Base-by-base conservation (phyloP, 1,140 invertebrate genomes). In the Trachelipus rathkii region DNA sequence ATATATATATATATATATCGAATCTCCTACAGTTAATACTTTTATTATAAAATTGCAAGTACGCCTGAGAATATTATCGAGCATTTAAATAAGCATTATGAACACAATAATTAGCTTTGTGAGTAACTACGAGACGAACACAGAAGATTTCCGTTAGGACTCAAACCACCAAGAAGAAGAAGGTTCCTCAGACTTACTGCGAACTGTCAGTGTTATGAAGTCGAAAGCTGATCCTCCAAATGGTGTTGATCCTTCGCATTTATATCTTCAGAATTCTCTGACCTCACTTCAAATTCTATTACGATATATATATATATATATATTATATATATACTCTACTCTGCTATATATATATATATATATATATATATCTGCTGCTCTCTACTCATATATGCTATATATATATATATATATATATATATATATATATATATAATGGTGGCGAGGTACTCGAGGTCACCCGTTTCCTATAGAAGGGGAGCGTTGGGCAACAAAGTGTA, bases 211-310 rank as follows among this genome's bases (percentile, higher is more conserved):
- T 23, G 83, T 71, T 66, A 84, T 82, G 79, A 83, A 15, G 50
- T 60, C 86, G 77, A 84, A 85, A 71, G 83, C 76, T 23, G 79
- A 78, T 13, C 74, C 78, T 46, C 86, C 85, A 72, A 82, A 84
- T n/a, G 81, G 77, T 77, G 83, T 86, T 8, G 83, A 81, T 24
- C 84, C 85, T n/a, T 83, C 84, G 81, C 86, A 87, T 21, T 84
- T 82, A 75, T 86, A 87, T 10, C 83, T 78, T 4, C 86, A 9
- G 78, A 75, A 78, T 87, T 85, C 45, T 80, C 82, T 24, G 75
- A 71, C 46, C 79, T 78, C 8, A 84, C 80, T 81, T 83, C 84
- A 77, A 83, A 87, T 83, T 11, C 85, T 86, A 78, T 33, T 33
- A n/a, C n/a, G n/a, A n/a, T 33, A 33, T 33, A 33, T 33, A 33